Base-by-base conservation (phyloP, 2,888 invertebrate species). In the Mythimna pallens region DNA sequence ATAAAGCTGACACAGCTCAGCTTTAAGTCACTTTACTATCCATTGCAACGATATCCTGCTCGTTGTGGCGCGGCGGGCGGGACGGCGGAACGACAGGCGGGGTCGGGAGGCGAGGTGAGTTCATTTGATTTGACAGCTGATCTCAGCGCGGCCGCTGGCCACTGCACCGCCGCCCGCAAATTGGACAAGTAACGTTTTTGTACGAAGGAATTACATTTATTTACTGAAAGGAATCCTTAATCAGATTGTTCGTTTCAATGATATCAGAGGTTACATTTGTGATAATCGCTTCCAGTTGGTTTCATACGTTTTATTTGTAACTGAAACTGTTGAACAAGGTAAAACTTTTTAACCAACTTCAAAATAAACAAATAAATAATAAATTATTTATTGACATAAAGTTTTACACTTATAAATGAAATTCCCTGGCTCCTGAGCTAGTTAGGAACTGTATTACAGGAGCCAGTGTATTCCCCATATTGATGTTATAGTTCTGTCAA, bases 51-150 rank as follows among this genome's bases (percentile, higher is more conserved):
- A 47, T 59, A 34, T 54, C 50, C 62, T 40, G 25, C 25, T 30
- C 25, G 58, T 20, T 22, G 22, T 10, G 40, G 12, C 20, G 22
- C 12, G 40, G 12, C 20, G 34, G 43, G 6, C 5, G 17, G 20
- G 14, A 20, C 8, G 7, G 9, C 3, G 34, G 40, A n/a, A 5
- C 3, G 36, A 20, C 36, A 36, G 36, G 25, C 7, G 25, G 52
- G 40, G 10, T 10, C 6, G 5, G 52, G 40, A 20, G 36, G 25
- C 6, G 47, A 12, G 20, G 34, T 17, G 36, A 54, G 73, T 66
- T 65, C 67, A 73, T 75, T 80, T 83, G 70, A 80, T 80, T 76
- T 77, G 83, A 80, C 82, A 77, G 73, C 61, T 59, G 73, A 82
- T 69, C 73, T 80, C 71, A 66, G 70, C 63, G 62, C 52, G 57